These are phyloP conservation scores for Erethizon dorsatum DNA, from an alignment of 2,797 vertebrate genomes.

Conservation along the genomic window DNA sequence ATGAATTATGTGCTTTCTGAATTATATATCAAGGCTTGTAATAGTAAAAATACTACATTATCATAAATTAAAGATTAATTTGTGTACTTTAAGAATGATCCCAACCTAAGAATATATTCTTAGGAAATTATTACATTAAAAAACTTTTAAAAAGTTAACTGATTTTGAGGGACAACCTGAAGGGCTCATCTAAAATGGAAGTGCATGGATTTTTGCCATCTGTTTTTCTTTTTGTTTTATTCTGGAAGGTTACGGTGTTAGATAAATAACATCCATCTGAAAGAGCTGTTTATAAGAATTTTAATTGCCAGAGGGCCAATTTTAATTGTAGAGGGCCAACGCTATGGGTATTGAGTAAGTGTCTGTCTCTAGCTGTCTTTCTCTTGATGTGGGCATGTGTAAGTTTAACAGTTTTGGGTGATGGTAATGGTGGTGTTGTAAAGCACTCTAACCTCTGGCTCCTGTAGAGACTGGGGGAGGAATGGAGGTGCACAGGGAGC, in stretches of 20 bases:
- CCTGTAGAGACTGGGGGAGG: neutral
- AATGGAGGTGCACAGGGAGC: neutral
- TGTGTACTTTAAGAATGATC: neutral
- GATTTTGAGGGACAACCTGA: constrained; percentile 1
- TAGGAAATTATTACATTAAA: neutral
- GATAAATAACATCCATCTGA: neutral
- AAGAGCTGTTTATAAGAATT: neutral
- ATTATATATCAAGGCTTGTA: constrained; percentile 31
- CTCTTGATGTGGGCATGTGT: neutral
- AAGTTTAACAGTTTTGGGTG: neutral
- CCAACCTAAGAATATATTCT: constrained; percentile 42
- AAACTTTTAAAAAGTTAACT: neutral
- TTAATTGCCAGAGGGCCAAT: neutral
- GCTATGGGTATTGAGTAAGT: neutral
- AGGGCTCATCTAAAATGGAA: constrained; percentile 11
- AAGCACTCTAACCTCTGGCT: neutral
- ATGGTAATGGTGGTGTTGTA: neutral
- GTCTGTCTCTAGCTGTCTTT: neutral
- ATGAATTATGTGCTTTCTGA: constrained; percentile 43
- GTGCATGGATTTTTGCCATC: neutral
- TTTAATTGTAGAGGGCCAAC: neutral
- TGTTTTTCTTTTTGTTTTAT: neutral
- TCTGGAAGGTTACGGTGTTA: constrained; percentile 10
- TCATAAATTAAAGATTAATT: constrained; percentile 37
- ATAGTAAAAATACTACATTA: neutral